Evolutionary conservation across 2,113 vertebrate species (phyloP).

Genomic region (Thinocorus orbignyianus): DNA sequence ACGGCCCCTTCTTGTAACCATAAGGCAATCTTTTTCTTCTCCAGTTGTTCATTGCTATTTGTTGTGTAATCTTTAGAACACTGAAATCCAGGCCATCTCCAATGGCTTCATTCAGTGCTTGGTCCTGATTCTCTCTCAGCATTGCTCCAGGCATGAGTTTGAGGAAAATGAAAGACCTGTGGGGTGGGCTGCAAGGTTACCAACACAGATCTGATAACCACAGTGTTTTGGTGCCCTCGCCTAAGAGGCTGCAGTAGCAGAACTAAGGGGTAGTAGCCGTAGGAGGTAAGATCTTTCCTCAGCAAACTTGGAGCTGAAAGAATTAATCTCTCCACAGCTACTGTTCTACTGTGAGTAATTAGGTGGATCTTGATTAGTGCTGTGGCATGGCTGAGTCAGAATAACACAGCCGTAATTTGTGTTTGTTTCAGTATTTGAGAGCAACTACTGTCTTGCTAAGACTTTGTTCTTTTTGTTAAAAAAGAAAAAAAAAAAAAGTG

Average conservation of each 20-base stretch:
- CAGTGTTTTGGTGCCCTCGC: not conserved
- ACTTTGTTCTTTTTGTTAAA: not conserved
- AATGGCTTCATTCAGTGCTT: not conserved
- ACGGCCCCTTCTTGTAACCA: not conserved
- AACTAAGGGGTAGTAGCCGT: not conserved
- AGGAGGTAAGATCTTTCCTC: not conserved
- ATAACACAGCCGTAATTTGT: not conserved
- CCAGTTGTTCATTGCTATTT: accelerated
- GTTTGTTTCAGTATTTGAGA: not conserved
- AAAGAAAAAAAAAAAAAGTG: not conserved
- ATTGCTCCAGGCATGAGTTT: accelerated
- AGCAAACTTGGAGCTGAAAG: not conserved
- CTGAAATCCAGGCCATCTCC: not conserved
- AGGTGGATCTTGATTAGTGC: not conserved
- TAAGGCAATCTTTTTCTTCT: not conserved
- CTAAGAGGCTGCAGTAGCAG: not conserved
- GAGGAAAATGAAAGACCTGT: not conserved
- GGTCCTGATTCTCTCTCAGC: not conserved
- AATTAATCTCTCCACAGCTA: not conserved
- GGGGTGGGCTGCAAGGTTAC: not conserved
- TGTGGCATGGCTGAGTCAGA: not conserved
- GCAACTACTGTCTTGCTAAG: not conserved
- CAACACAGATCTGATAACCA: not conserved
- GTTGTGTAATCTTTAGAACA: not conserved
- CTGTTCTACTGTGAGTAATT: not conserved